Conservation (phyloP, 35 echinoderm and acorn worm genomes). For the Nesometra sesokonis region DNA sequence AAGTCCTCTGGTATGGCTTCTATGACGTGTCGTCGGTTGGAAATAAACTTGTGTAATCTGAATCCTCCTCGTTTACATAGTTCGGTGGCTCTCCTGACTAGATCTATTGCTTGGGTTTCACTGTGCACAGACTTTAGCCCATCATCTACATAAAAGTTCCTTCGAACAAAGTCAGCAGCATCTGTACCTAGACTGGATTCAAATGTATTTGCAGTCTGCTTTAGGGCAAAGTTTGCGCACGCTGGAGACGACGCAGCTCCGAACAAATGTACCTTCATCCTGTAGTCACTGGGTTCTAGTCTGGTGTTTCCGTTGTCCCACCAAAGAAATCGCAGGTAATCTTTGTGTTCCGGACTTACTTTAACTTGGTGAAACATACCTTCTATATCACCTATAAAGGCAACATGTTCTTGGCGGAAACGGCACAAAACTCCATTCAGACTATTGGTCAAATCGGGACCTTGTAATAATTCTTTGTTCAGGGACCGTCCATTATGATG, state of each 20-base stretch:
- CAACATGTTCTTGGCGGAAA: slow-evolving; percentile 26
- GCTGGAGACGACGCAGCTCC: neutral
- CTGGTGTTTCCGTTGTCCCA: slow-evolving; percentile 8
- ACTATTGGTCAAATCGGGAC: neutral
- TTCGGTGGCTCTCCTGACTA: neutral
- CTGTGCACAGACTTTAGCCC: neutral
- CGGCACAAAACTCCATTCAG: neutral
- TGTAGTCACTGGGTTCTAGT: neutral
- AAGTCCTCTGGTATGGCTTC: neutral
- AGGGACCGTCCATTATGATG: neutral
- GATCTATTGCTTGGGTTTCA: neutral
- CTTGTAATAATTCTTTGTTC: neutral
- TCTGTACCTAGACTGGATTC: too few species aligned
- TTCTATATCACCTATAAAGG: slow-evolving; percentile 32
- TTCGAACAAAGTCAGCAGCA: neutral
- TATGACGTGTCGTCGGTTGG: neutral
- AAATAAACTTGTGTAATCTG: neutral
- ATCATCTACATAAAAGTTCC: slow-evolving; percentile 23
- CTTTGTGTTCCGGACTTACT: slow-evolving; percentile 5
- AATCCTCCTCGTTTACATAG: slow-evolving; percentile 1
- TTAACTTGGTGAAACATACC: slow-evolving; percentile 52
- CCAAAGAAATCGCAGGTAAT: slow-evolving; percentile 56
- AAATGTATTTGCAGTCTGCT: neutral
- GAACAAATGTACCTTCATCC: neutral
- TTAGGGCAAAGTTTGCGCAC: neutral